A percentile compares a stretch with the other conserved stretches of the same genome.
Conservation (phyloP, 2,113 vertebrate genomes). For the Puntigrus tetrazona region DNA sequence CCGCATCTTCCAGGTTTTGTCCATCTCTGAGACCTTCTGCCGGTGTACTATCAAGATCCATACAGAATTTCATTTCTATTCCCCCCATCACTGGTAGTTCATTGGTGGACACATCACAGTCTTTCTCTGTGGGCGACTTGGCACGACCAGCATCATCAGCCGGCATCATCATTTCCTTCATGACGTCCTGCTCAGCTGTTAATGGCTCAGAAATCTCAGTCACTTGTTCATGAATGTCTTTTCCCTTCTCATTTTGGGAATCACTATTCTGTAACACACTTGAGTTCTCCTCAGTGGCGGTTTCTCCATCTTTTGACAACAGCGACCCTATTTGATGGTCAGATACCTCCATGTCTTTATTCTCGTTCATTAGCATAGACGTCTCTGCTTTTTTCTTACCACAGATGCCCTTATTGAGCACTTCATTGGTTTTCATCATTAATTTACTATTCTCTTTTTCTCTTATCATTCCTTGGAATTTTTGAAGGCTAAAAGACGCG, state of each 20-base stretch:
- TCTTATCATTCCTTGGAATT: slow-evolving; percentile 49
- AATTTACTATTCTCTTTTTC: background rate
- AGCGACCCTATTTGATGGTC: background rate
- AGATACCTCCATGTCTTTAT: background rate
- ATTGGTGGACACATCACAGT: background rate
- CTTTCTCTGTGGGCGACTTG: background rate
- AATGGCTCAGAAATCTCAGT: background rate
- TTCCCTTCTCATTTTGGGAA: background rate
- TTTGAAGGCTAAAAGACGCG: slow-evolving; percentile 34
- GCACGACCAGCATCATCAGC: background rate
- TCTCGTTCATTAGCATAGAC: background rate
- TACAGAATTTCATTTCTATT: background rate
- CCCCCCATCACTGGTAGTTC: background rate
- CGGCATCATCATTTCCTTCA: background rate
- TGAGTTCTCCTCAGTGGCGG: background rate
- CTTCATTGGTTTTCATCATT: background rate
- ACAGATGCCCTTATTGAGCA: background rate
- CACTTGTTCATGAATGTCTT: background rate
- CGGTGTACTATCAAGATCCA: background rate
- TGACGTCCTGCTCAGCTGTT: background rate
- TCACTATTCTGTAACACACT: background rate
- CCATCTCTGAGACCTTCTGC: background rate
- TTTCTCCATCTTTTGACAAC: background rate
- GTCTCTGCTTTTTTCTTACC: background rate
- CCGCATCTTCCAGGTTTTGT: background rate